phyloP scores from a whole-genome alignment of 2,113 vertebrate genomes.

The Lepus americanus region DNA sequence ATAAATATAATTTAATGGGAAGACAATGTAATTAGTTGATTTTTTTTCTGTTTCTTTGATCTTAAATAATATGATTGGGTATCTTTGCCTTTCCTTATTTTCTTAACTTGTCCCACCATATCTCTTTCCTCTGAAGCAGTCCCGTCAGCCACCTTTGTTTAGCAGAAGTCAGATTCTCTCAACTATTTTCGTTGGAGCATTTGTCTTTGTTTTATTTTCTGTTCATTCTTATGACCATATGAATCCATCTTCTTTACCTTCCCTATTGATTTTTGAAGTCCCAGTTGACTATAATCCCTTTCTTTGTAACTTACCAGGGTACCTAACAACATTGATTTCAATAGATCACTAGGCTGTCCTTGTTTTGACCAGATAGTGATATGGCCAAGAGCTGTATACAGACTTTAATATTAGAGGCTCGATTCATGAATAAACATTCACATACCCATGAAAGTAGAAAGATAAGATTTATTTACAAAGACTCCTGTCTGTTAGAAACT shows the following conservation, averaged over 20 bases:
- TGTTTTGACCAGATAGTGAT: background rate
- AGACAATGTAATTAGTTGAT: background rate
- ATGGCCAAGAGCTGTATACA: no score
- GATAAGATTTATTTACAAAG: no score
- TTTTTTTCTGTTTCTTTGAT: background rate
- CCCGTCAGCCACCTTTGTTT: background rate
- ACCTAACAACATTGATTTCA: slow-evolving; percentile 23
- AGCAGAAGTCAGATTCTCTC: slow-evolving; percentile 18
- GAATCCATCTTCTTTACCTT: slow-evolving; percentile 6
- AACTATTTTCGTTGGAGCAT: background rate
- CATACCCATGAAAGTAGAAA: no score
- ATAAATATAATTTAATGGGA: background rate
- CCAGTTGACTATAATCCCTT: background rate
- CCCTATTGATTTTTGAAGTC: slow-evolving; percentile 14
- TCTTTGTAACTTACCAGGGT: background rate
- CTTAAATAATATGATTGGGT: background rate
- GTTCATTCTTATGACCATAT: background rate
- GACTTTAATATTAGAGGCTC: no score
- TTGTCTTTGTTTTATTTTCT: slow-evolving; percentile 45
- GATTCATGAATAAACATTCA: no score
- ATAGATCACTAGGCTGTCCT: background rate
- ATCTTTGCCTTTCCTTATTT: background rate
- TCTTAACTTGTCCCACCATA: background rate
- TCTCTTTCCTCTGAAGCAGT: background rate
- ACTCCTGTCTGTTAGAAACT: no score